These are phyloP conservation scores for Limonius californicus DNA, from an alignment of 1,140 invertebrate species.

Conservation along the genomic window DNA sequence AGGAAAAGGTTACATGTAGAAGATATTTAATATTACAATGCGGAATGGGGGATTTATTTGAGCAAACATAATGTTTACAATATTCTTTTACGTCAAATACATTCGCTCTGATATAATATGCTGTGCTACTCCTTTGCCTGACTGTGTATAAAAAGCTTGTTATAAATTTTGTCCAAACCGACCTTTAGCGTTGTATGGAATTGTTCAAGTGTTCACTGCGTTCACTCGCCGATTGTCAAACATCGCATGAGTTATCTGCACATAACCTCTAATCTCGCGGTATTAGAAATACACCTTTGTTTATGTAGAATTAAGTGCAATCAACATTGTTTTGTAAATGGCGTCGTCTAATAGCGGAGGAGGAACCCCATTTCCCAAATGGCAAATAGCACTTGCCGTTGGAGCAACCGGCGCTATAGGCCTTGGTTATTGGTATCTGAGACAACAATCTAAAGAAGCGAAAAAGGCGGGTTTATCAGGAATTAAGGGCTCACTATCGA, in stretches of 20 bases:
- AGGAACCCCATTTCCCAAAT: constrained; percentile 45
- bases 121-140: too few species aligned
- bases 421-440: constrained; percentile 76
- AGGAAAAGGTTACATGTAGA: too few species aligned
- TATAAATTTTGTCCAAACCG: too few species aligned
- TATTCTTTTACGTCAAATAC: too few species aligned
- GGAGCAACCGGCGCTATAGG: constrained; percentile 78
- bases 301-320: background rate
- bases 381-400: constrained; percentile 67
- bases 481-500: constrained; percentile 31
- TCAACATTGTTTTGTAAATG: background rate
- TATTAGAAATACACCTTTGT: background rate
- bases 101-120: too few species aligned
- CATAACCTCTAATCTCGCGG: background rate
- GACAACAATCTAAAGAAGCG: constrained; percentile 47
- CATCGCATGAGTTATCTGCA: background rate
- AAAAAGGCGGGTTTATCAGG: constrained; percentile 38
- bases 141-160: too few species aligned
- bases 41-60: too few species aligned
- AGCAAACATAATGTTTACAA: too few species aligned
- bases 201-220: too few species aligned
- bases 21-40: too few species aligned
- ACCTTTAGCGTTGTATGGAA: too few species aligned
- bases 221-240: too few species aligned
- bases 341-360: background rate